These are phyloP conservation scores for Megaceryle torquata DNA, from an alignment of 2,113 vertebrate genomes.

Conservation along the genomic window DNA sequence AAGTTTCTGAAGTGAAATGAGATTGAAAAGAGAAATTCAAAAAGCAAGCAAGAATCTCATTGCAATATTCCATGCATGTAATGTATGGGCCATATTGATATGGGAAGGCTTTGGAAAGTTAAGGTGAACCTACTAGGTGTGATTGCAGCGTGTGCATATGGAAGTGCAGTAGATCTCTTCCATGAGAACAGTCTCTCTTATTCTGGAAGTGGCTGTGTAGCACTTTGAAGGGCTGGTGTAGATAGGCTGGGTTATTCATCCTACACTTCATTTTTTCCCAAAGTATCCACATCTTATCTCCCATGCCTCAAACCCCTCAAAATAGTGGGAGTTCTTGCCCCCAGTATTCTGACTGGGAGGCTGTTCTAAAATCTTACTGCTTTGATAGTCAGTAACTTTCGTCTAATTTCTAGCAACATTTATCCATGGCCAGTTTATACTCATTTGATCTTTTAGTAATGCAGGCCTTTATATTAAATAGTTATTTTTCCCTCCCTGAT, in stretches of 20 bases:
- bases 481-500: slow-evolving; percentile 14
- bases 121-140: not conserved
- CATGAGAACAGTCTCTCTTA: not conserved
- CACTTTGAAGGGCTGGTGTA: not conserved
- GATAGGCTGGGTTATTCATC: not conserved
- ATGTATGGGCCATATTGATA: not conserved
- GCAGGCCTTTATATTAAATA: slow-evolving; percentile 25
- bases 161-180: not conserved
- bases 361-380: not conserved
- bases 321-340: not conserved
- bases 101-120: not conserved
- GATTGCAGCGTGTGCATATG: not conserved
- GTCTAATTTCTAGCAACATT: slow-evolving; percentile 12
- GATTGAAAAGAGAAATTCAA: not conserved
- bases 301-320: not conserved
- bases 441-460: slow-evolving; percentile 38
- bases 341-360: not conserved
- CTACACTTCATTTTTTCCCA: not conserved
- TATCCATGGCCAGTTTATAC: not conserved
- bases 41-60: not conserved
- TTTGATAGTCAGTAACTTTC: not conserved
- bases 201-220: not conserved
- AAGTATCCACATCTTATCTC: not conserved
- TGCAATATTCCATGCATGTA: not conserved
- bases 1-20: not conserved